These are phyloP conservation scores for Dione juno DNA, from an alignment of 2,888 invertebrate genomes.

Conservation along the genomic window DNA sequence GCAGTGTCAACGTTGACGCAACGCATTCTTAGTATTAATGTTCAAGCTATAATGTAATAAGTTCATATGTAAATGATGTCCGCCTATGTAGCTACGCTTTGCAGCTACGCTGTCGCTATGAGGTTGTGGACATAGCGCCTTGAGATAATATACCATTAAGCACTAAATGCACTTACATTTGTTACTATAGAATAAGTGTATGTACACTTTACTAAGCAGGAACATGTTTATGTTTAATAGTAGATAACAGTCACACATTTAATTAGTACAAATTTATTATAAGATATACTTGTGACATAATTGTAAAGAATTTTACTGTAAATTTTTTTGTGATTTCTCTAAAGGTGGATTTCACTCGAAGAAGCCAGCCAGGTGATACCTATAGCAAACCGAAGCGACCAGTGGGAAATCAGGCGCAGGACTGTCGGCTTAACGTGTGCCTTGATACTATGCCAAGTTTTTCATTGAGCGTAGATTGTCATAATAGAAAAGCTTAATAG, in stretches of 20 bases:
- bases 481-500: conserved; percentile 14
- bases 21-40: conserved; percentile 1
- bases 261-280: neutral
- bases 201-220: neutral
- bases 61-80: conserved; percentile 38
- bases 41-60: conserved; percentile 35
- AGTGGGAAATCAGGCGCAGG: conserved; percentile 22
- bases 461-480: conserved; percentile 17
- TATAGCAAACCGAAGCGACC: conserved; percentile 20
- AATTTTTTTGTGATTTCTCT: conserved; percentile 2
- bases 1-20: too few relatives aligned
- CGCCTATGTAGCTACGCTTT: conserved; percentile 31
- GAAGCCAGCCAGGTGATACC: conserved; percentile 14
- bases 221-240: neutral
- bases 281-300: neutral
- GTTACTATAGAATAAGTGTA: conserved; percentile 3
- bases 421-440: conserved; percentile 20
- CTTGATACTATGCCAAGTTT: conserved; percentile 21
- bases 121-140: neutral
- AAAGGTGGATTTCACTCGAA: conserved; percentile 5
- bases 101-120: conserved; percentile 32
- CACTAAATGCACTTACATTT: conserved; percentile 18
- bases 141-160: conserved; percentile 10
- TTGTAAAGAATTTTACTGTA: neutral
- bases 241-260: neutral